These are phyloP conservation scores for Sebastes dallii DNA, from an alignment of 2,797 vertebrate species.

Conservation along the genomic window DNA sequence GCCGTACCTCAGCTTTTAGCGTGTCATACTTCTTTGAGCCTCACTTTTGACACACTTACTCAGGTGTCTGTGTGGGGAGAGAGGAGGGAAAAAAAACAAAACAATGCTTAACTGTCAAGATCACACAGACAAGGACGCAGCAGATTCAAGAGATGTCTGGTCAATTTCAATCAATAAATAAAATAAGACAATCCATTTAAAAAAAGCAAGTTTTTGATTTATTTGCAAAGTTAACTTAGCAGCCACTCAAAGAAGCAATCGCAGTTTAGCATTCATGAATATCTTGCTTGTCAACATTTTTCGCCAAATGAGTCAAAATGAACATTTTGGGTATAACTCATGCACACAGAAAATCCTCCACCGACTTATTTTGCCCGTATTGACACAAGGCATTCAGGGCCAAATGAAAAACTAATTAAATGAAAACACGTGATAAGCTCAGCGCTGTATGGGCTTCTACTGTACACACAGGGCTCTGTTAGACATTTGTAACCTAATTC, in stretches of 20 bases:
- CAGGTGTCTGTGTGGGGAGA: slow-evolving; percentile 23
- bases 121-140: neutral
- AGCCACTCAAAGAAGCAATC: neutral
- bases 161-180: neutral
- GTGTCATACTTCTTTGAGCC: slow-evolving; percentile 76
- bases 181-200: neutral
- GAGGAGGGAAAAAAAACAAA: slow-evolving; percentile 19
- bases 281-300: slow-evolving; percentile 27
- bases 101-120: slow-evolving; percentile 9
- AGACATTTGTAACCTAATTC: slow-evolving; percentile 86
- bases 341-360: slow-evolving; percentile 52
- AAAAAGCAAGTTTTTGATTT: neutral
- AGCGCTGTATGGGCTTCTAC: slow-evolving; percentile 73
- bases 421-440: slow-evolving; percentile 83
- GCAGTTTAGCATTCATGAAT: neutral
- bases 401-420: slow-evolving; percentile 87
- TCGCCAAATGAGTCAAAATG: slow-evolving; percentile 23
- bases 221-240: neutral
- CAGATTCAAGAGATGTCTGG: neutral
- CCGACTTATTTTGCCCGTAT: slow-evolving; percentile 67
- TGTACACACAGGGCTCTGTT: slow-evolving; percentile 80
- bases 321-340: slow-evolving; percentile 33
- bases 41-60: slow-evolving; percentile 71
- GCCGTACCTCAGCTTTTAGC: slow-evolving; percentile 76
- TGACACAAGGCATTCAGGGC: slow-evolving; percentile 70